Evolutionary conservation across 2,888 invertebrate species (phyloP), one percentile per base, ranked within the genome.

Genomic region (Ligdia adustata): DNA sequence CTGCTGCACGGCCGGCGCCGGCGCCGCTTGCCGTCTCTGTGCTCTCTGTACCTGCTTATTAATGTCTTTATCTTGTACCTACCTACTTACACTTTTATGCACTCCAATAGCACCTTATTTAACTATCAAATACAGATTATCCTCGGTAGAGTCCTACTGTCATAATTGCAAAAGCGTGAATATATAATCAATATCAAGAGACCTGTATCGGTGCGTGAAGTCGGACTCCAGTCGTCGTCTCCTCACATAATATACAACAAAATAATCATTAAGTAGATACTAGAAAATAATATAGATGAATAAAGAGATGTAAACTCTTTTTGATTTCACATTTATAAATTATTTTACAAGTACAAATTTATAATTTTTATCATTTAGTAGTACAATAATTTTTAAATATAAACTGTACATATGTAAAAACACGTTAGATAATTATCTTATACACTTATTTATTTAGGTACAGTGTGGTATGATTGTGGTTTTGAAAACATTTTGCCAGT

Each of bases 341-440:
- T 82, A 75, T 79, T 82, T 88, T 82, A 74, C 73, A 77, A 89
- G 89, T 89, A 88, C 88, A 89, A 88, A 89, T 85, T 72, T 78
- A 79, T 81, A 69, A 67, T 70, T 80, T 82, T 76, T 79, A 70
- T 78, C 74, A 72, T 79, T 85, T 79, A 75, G 79, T 72, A 82
- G 73, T 79, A 80, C 76, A 71, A 75, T 82, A 81, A 78, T 82
- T 82, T n/a, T 84, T 76, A 81, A 66, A 66, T 61, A 43, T 69
- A 76, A 79, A 75, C 66, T 89, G 89, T 90, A 89, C 75, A 90
- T 89, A 90, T 90, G 89, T 90, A 89, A 84, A 89, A 86, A 87
- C 75, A 74, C 75, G 72, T 77, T 86, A 85, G 80, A 77, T 84
- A 82, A n/a, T 81, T 82, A 80, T 82, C 72, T 71, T 78, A 80